Evolutionary conservation across 2,888 invertebrate genomes (phyloP), one percentile per base, ranked within the genome.

Genomic region (Sepioteuthis lessoniana): DNA sequence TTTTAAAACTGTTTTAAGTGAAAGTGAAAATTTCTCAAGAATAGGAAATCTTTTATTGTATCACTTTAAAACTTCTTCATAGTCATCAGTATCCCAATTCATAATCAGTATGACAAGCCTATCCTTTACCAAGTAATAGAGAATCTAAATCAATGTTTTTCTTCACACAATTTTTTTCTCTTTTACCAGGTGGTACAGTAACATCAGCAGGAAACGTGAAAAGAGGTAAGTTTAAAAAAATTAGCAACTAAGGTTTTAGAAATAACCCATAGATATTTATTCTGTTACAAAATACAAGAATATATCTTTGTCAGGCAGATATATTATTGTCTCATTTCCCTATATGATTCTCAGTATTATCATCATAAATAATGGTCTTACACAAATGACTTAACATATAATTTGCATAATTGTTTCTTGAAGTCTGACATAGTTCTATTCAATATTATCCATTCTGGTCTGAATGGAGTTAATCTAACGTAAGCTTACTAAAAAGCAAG

Each of bases 201-300:
- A 92, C 92, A 92, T 42, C 92, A 92, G 38, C 92, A 92, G 92
- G 92, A 92, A 92, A 92, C 47, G 92, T 92, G 92, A 92, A 92
- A 92, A 92, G 92, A 92, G 92, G 92, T 92, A 92, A 92, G 92
- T 92, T 92, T 31, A 76, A 47, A n/a, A 92, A 21, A 92, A 92
- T 92, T 47, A 47, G 47, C 92, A 10, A 21, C 92, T 21, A 92
- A 92, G 92, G 37, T 92, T n/a, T 46, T 92, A 42, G 47, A 76
- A 76, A 76, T 76, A 76, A 76, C n/a, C 76, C n/a, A n/a, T 76
- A 35, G 76, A 76, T 16, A n/a, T 76, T 76, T n/a, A 76, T 35
- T 76, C 19, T 21, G 76, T n/a, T 13, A 16, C n/a, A 76, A 76
- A 35, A 55, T 55, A 76, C 76, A 31, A 76, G n/a, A n/a, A 76